Evolutionary conservation across 53 echinoderm and acorn worm species (phyloP), one percentile per base, ranked within the genome.

Genomic region (Arbacia lixula): DNA sequence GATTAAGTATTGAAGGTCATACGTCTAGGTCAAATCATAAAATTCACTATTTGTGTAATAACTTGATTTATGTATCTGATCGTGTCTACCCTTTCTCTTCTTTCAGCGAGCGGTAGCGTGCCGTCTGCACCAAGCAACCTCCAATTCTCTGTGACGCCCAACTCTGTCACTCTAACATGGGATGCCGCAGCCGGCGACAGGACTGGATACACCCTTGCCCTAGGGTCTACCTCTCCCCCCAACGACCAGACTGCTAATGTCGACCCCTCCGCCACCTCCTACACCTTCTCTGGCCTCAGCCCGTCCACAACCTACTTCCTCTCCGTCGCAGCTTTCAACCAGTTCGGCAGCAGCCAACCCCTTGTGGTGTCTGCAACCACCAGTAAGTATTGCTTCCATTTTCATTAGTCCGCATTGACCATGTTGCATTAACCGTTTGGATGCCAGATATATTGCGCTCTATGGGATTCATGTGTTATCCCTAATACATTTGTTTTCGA

Each of bases 201-300:
- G n/a, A 54, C 57, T 0, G 43, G 28, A 14, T 68, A 76, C 29
- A 61, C 68, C 12, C 35, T 82, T 0, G 65, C 62, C 14, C 32
- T 68, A 21, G 91, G 91, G 83, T 32, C 57, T 1, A 26, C 60
- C 21, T 85, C 93, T 16, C 24, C 32, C 6, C 85, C 88, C 12
- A 86, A 78, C 9, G 88, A 88, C 22, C 78, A 81, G 30, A 68
- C 86, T 2, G 82, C 57, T 2, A 35, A 43, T 10, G 32, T 85
- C 36, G 42, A 61, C 14, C 67, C 74, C 19, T 52, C 56, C 1
- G 27, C 51, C 29, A 67, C 26, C 4, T 19, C 58, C 8, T 60
- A 68, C 22, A 26, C 87, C 2, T 85, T 80, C 32, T 17, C 37
- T 6, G 53, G 39, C 54, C 87, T 93, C 49, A 43, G 32, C 0